Evolutionary conservation across 2,797 vertebrate species (phyloP).

Genomic region (Chelon labrosus): DNA sequence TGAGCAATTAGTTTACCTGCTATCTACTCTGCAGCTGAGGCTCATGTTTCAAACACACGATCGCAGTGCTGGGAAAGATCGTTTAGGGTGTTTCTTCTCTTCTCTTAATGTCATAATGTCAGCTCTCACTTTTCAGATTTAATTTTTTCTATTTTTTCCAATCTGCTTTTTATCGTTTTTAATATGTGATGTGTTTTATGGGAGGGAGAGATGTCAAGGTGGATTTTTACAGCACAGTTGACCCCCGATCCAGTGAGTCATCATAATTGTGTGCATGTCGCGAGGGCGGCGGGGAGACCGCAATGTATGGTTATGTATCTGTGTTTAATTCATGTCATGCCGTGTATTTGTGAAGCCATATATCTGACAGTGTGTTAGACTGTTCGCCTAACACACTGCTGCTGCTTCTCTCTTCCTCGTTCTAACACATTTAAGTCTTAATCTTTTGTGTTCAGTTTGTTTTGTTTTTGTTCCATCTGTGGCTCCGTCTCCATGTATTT

Average conservation of each 20-base stretch:
- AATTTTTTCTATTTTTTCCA: conserved; percentile 23
- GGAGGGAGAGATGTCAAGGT: conserved; percentile 65
- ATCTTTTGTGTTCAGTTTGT: background rate
- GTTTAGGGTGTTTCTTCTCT: conserved; percentile 17
- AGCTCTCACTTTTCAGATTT: conserved; percentile 57
- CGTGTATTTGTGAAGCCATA: background rate
- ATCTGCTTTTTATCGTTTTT: conserved; percentile 68
- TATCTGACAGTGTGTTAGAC: no score
- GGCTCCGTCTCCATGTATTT: background rate
- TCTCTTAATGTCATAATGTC: conserved; percentile 42
- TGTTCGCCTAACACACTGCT: no score
- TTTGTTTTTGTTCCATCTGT: background rate
- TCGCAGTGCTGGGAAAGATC: background rate
- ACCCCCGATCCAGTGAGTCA: conserved; percentile 31
- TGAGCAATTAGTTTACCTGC: conserved; percentile 1
- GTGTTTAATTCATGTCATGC: background rate
- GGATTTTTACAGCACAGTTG: conserved; percentile 63
- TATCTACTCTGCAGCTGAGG: background rate
- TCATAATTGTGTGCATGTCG: background rate
- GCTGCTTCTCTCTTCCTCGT: no score
- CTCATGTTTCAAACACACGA: background rate
- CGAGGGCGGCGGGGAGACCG: background rate
- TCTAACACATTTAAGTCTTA: background rate
- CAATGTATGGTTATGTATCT: background rate
- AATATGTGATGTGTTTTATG: conserved; percentile 69